phyloP scores from a whole-genome alignment of 2,888 invertebrate species.

The Cantharis flavilabris region DNA sequence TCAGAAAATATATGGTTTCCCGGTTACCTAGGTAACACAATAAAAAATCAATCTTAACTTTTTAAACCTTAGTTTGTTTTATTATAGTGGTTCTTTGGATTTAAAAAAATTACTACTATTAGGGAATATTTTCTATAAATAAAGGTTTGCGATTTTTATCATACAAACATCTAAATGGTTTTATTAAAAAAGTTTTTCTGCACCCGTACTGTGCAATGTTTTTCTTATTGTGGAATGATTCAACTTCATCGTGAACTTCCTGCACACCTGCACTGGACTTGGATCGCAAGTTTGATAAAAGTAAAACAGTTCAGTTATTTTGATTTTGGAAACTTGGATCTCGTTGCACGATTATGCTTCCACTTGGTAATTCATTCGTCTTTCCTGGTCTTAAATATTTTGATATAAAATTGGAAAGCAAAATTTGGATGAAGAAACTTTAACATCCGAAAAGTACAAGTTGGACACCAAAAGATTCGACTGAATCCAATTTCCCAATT shows the following conservation, averaged over 20 bases:
- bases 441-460: neutral
- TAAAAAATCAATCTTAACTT: neutral
- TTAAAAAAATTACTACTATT: neutral
- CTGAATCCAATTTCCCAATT: neutral
- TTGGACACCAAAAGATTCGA: neutral
- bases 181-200: neutral
- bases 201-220: neutral
- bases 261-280: neutral
- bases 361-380: neutral
- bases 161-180: neutral
- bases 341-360: neutral
- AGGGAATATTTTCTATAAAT: neutral
- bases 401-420: too few relatives aligned
- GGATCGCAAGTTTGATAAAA: neutral
- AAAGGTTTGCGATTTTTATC: neutral
- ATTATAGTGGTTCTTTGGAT: neutral
- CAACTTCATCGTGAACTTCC: neutral
- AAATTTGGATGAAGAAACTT: neutral
- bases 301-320: neutral
- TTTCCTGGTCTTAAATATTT: neutral
- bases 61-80: neutral
- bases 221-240: neutral
- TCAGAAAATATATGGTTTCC: neutral
- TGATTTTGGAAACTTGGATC: neutral
- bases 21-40: neutral